These are phyloP conservation scores for Drosophila affinis DNA, from an alignment of 2,888 invertebrate genomes.

Conservation along the genomic window DNA sequence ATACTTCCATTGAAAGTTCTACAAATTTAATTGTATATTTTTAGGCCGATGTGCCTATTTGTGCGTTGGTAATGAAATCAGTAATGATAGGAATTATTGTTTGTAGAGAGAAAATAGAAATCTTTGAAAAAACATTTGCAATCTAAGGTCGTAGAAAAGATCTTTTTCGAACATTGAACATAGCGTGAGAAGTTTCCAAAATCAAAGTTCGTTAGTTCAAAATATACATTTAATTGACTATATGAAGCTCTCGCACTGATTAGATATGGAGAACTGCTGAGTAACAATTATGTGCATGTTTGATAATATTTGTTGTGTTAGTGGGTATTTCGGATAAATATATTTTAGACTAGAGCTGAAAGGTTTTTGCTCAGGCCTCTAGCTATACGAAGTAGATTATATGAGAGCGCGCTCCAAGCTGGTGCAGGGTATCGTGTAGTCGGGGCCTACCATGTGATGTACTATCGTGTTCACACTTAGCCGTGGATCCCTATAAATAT, in stretches of 20 bases:
- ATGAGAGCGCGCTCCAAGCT: background rate
- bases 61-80: no score
- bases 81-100: no score
- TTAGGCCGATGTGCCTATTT: background rate
- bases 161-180: no score
- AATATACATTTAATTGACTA: background rate
- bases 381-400: background rate
- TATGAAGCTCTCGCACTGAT: background rate
- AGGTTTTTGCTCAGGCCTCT: background rate
- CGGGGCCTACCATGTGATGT: background rate
- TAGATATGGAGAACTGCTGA: background rate
- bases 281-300: background rate
- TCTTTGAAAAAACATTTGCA: no score
- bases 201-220: background rate
- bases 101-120: no score
- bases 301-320: background rate
- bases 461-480: background rate
- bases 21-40: background rate
- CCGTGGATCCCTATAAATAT: conserved; percentile 11
- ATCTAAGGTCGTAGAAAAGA: no score
- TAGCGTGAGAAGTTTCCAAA: background rate
- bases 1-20: background rate
- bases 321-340: background rate
- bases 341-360: background rate
- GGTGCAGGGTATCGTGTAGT: background rate